Evolutionary conservation across 1,140 invertebrate species (phyloP), one percentile per base, ranked within the genome.

Genomic region (Battus philenor): DNA sequence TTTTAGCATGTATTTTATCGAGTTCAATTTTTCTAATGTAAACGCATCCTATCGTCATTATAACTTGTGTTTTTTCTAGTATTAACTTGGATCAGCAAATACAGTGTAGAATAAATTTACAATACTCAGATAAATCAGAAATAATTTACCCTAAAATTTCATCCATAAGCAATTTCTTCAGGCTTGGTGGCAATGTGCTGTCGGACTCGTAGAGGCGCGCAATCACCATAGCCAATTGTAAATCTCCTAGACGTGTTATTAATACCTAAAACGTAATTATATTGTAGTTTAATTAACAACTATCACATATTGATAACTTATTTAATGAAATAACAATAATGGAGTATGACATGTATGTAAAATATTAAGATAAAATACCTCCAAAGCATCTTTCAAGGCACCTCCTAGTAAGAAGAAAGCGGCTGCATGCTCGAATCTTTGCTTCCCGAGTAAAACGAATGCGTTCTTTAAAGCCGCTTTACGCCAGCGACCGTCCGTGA

Each of bases 381-480:
- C 96, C 47, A 99, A 90, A 3, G 98, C 98, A 87, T 99, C 98
- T 59, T 95, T 93, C 1, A 99, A 76, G 29, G 95, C 93, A 11
- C 96, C 96, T 9, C 96, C 97, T 0, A 99, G 83, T 17, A 99
- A 86, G 82, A 99, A 99, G 81, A 99, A 96, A 29, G 96, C 93
- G 10, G 95, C 93, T n/a, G 97, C 93, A 74, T 97, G 92, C 30
- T 96, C 93, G 74, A 98, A 99, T 33, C 97, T 86, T 78, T 99
- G 98, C 75, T 97, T 98, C 0, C 97, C 97, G 4, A 99, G 88
- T 8, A 99, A 83, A 3, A 95, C 95, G 77, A 97, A 99, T 0
- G 98, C 98, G 85, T 99, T 99, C 87, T 99, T 99, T 12, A 98
- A 73, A 0, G 98, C 98, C 2, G 97, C 97, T 75, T 97, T 99